phyloP scores from a whole-genome alignment of 2,113 vertebrate genomes.

The Lampris megalopsis region DNA sequence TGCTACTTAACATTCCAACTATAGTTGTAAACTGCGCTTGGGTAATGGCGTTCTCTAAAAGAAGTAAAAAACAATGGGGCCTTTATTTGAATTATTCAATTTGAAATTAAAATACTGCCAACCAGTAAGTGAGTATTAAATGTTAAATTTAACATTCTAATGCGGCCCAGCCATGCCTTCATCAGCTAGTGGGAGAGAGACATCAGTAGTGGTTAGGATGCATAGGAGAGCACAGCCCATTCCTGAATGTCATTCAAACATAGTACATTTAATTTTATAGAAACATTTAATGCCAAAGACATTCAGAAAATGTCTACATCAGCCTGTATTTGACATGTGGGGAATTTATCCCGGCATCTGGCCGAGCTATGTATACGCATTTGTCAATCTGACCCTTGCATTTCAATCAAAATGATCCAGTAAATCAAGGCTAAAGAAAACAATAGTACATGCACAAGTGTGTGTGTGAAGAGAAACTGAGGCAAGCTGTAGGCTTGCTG shows the following conservation, averaged over 20 bases:
- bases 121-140: too few relatives aligned
- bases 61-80: conserved; percentile 9
- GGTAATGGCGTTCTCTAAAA: conserved; percentile 27
- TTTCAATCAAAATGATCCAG: background rate
- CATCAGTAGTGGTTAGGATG: too few relatives aligned
- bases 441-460: background rate
- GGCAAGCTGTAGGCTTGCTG: background rate
- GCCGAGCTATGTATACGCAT: background rate
- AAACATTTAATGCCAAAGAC: background rate
- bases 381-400: background rate
- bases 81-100: background rate
- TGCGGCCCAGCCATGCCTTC: too few relatives aligned
- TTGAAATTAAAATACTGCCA: too few relatives aligned
- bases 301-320: background rate
- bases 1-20: conserved; percentile 29
- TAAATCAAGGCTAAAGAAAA: background rate
- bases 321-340: background rate
- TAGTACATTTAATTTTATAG: background rate
- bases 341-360: background rate
- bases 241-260: background rate
- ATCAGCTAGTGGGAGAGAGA: too few relatives aligned
- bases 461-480: background rate
- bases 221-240: too few relatives aligned
- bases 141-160: too few relatives aligned
- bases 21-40: conserved; percentile 15